These are phyloP conservation scores for Ophion slaviceki DNA, from an alignment of 2,888 invertebrate genomes.

Conservation along the genomic window DNA sequence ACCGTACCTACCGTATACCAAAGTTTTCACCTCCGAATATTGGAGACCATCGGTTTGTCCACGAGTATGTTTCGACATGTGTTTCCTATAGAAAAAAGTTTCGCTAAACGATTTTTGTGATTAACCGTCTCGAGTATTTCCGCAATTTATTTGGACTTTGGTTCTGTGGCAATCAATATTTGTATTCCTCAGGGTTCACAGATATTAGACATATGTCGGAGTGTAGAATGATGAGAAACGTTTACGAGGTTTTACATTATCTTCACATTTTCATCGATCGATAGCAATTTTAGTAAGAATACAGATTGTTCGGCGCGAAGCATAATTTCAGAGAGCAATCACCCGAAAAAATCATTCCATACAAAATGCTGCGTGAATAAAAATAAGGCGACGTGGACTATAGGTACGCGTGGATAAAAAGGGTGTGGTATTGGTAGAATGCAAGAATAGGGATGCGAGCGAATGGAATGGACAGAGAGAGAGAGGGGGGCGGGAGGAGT, in stretches of 20 bases:
- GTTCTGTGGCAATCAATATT: neutral
- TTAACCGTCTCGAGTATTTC: neutral
- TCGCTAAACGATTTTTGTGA: neutral
- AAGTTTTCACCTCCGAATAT: slow-evolving; percentile 26
- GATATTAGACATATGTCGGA: too few species aligned
- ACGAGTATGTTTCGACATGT: slow-evolving; percentile 8
- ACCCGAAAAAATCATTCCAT: slow-evolving; percentile 14
- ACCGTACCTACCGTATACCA: slow-evolving; percentile 28
- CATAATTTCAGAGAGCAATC: slow-evolving; percentile 28
- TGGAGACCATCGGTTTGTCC: slow-evolving; percentile 9
- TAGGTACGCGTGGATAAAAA: slow-evolving; percentile 55
- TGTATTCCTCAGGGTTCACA: neutral
- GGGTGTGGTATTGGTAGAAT: slow-evolving; percentile 59
- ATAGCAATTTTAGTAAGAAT: neutral
- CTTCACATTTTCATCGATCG: neutral
- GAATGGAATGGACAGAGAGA: neutral
- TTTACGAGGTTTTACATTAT: neutral
- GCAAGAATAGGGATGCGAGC: slow-evolving; percentile 17
- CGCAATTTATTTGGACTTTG: neutral
- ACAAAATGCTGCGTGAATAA: neutral
- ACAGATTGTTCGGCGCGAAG: neutral
- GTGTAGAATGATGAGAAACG: neutral
- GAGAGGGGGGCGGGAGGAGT: neutral
- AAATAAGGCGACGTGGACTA: neutral
- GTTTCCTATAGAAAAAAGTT: neutral